Percentiles rank a stretch among this genome's conserved stretches.
Conservation (phyloP, 2,797 vertebrate species). For the Syngnathus rostellatus region DNA sequence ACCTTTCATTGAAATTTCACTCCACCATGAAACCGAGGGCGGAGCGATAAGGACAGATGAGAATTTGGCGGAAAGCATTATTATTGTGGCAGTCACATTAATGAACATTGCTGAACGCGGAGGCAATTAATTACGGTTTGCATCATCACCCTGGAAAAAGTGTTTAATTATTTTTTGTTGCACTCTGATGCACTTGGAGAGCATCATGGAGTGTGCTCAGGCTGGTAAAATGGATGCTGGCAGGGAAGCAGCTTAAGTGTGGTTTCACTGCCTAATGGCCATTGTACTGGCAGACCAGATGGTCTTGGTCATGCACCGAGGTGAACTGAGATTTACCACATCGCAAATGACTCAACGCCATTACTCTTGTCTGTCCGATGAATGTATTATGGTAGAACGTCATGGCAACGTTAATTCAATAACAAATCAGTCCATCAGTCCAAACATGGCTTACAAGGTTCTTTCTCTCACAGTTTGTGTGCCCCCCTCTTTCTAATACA, state of each 20-base stretch:
- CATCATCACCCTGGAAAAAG: slow-evolving; percentile 66
- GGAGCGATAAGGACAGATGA: slow-evolving; percentile 36
- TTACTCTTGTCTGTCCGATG: slow-evolving; percentile 5
- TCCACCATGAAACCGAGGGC: slow-evolving; percentile 24
- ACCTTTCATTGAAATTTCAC: slow-evolving; percentile 13
- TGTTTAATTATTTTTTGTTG: slow-evolving; percentile 65
- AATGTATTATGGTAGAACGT: neutral
- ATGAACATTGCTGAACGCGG: slow-evolving; percentile 57
- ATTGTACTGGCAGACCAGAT: slow-evolving; percentile 52
- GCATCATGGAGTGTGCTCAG: slow-evolving; percentile 46
- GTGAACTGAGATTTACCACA: slow-evolving; percentile 19
- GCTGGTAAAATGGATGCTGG: slow-evolving; percentile 60
- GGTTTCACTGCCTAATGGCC: slow-evolving; percentile 51
- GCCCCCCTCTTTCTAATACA: neutral
- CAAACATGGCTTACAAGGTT: neutral
- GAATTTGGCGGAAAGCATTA: slow-evolving; percentile 46
- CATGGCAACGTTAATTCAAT: neutral
- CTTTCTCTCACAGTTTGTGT: neutral
- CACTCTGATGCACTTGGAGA: slow-evolving; percentile 55
- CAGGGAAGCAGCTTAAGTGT: slow-evolving; percentile 51
- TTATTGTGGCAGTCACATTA: slow-evolving; percentile 55
- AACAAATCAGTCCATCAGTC: neutral
- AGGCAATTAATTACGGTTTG: slow-evolving; percentile 65
- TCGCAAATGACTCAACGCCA: slow-evolving; percentile 28
- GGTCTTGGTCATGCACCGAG: slow-evolving; percentile 38